Conservation (phyloP, 1,140 invertebrate species). For the Anoplophora glabripennis region DNA sequence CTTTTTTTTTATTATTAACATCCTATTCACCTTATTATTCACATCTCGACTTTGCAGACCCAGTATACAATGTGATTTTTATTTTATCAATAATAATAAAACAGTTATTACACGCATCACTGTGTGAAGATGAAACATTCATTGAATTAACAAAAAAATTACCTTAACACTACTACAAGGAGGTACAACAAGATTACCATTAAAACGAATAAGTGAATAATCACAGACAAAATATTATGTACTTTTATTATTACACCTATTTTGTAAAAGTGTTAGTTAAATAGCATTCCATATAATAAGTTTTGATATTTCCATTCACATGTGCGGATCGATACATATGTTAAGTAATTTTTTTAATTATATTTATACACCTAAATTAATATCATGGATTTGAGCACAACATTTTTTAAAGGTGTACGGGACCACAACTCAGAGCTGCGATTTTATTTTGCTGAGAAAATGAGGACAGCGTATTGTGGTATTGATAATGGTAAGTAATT, state of each 20-base stretch:
- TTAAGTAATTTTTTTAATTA: too few species aligned
- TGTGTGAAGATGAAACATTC: constrained; percentile 23
- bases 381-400: not conserved
- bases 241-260: constrained; percentile 19
- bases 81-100: constrained; percentile 2
- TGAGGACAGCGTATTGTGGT: too few species aligned
- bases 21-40: too few species aligned
- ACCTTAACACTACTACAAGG: constrained; percentile 19
- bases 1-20: too few species aligned
- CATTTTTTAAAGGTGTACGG: constrained; percentile 1
- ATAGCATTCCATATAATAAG: not conserved
- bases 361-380: constrained; percentile 5
- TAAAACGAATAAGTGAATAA: constrained; percentile 25
- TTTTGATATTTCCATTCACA: constrained; percentile 24
- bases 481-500: too few species aligned
- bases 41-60: too few species aligned
- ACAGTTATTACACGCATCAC: constrained; percentile 9
- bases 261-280: constrained; percentile 19
- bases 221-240: constrained; percentile 26
- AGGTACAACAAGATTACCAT: constrained; percentile 24
- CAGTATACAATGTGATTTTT: too few species aligned
- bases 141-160: constrained; percentile 16
- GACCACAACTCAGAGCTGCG: too few species aligned
- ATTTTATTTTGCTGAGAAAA: too few species aligned
- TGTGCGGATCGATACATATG: constrained; percentile 11